Percentiles rank a stretch among this genome's conserved stretches.
Conservation (phyloP, 64 coral and sea anemone species). For the Montipora efflorescens region DNA sequence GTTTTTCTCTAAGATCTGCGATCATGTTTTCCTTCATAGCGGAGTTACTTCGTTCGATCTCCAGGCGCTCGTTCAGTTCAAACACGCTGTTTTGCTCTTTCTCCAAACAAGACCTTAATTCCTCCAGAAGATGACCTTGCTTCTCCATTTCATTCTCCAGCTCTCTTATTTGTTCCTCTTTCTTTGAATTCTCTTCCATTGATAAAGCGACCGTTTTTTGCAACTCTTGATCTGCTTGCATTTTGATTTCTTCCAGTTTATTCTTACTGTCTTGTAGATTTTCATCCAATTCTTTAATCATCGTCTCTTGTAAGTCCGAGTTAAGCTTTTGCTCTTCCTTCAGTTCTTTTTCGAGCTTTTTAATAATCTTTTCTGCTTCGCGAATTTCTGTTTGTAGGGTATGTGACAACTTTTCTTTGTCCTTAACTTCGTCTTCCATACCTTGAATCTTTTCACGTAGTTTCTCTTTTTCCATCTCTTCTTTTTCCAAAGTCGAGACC, state of each 20-base stretch:
- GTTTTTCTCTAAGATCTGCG: constrained; percentile 30
- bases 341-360: constrained; percentile 44
- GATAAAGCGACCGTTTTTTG: constrained; percentile 55
- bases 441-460: constrained; percentile 4
- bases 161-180: constrained; percentile 59
- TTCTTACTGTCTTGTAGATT: constrained; percentile 71
- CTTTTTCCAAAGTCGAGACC: constrained; percentile 5
- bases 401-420: constrained; percentile 23
- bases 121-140: constrained; percentile 39
- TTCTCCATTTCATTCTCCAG: constrained; percentile 48
- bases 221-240: constrained; percentile 63
- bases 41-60: constrained; percentile 52
- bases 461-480: constrained; percentile 40
- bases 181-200: constrained; percentile 53
- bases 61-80: constrained; percentile 72
- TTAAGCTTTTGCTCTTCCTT: constrained; percentile 62
- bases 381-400: constrained; percentile 28
- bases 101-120: constrained; percentile 61
- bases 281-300: constrained; percentile 78
- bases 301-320: constrained; percentile 70
- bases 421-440: constrained; percentile 20
- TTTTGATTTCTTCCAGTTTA: constrained; percentile 60
- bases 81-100: constrained; percentile 79
- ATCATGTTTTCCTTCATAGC: constrained; percentile 57
- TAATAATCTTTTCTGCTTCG: constrained; percentile 46